Evolutionary conservation across 2,888 invertebrate genomes (phyloP).

Genomic region (Yponomeuta cagnagella): DNA sequence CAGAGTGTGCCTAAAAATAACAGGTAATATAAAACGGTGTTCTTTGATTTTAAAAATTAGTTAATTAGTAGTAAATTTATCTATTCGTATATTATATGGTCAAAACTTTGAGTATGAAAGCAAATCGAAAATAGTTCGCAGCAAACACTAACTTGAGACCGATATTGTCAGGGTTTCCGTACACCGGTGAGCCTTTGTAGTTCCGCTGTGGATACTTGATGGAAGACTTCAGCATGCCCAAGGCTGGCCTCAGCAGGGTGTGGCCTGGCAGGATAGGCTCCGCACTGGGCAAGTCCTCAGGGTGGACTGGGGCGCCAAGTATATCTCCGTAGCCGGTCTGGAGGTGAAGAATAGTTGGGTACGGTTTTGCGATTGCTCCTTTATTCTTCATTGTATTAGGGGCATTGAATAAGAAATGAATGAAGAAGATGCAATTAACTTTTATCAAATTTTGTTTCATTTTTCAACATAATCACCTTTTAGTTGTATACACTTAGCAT

Average conservation of each 20-base stretch:
- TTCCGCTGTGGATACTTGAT: slow-evolving; percentile 37
- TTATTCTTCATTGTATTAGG: no score
- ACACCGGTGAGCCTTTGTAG: slow-evolving; percentile 26
- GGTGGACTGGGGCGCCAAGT: slow-evolving; percentile 24
- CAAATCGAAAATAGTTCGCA: not conserved
- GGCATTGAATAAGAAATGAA: no score
- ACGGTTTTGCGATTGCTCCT: no score
- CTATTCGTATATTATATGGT: not conserved
- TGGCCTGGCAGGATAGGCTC: slow-evolving; percentile 41
- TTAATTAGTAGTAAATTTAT: no score
- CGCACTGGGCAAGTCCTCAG: slow-evolving; percentile 33
- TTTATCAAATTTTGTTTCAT: no score
- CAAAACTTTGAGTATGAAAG: no score
- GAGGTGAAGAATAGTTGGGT: not conserved
- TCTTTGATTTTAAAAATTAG: no score
- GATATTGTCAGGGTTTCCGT: slow-evolving; percentile 39
- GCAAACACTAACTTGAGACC: slow-evolving; percentile 39
- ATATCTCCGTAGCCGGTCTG: not conserved
- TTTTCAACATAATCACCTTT: no score
- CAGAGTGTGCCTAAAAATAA: no score
- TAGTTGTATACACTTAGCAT: no score
- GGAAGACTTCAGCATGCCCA: slow-evolving; percentile 36
- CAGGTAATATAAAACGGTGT: no score
- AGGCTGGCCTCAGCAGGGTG: slow-evolving; percentile 36
- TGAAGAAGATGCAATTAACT: no score